These are phyloP conservation scores for Ictalurus furcatus DNA, from an alignment of 2,113 vertebrate species.

Conservation along the genomic window DNA sequence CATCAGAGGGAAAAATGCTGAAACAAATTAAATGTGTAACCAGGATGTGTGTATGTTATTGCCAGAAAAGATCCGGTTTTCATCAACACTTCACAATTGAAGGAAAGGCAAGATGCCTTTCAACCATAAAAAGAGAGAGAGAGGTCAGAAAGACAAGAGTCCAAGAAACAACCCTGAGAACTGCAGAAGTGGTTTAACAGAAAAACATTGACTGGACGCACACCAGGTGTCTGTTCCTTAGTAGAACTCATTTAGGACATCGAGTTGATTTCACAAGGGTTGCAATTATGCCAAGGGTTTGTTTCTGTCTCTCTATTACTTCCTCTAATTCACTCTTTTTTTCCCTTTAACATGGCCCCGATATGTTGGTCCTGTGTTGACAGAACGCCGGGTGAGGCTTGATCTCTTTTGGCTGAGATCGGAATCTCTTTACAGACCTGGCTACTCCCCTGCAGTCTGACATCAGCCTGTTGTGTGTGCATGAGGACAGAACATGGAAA, in stretches of 20 bases:
- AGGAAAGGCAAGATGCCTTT: constrained; percentile 29
- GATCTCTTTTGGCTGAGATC: not conserved
- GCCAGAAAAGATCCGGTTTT: constrained; percentile 33
- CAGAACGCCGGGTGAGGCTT: not conserved
- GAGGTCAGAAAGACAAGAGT: constrained; percentile 25
- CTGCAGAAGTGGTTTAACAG: not conserved
- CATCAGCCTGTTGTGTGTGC: constrained; percentile 16
- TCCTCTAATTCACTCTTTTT: not conserved
- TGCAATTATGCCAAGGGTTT: not conserved
- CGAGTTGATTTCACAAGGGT: not conserved
- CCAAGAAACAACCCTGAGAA: constrained; percentile 3
- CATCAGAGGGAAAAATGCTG: not conserved
- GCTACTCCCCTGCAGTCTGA: constrained; percentile 1
- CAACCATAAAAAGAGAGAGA: constrained; percentile 12
- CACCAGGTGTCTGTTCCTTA: not conserved
- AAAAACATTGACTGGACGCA: not conserved
- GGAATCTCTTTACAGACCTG: constrained; percentile 30
- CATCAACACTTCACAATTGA: constrained; percentile 39
- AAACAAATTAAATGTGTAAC: constrained; percentile 19
- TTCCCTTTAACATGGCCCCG: constrained; percentile 17
- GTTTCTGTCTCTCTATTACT: not conserved
- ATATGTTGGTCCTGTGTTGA: constrained; percentile 9
- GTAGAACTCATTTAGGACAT: constrained; percentile 15
- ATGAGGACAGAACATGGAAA: not conserved
- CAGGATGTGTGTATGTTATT: not conserved